Evolutionary conservation across 2,113 vertebrate species (phyloP), one percentile per base, ranked within the genome.

Genomic region (Trogon melanurus): DNA sequence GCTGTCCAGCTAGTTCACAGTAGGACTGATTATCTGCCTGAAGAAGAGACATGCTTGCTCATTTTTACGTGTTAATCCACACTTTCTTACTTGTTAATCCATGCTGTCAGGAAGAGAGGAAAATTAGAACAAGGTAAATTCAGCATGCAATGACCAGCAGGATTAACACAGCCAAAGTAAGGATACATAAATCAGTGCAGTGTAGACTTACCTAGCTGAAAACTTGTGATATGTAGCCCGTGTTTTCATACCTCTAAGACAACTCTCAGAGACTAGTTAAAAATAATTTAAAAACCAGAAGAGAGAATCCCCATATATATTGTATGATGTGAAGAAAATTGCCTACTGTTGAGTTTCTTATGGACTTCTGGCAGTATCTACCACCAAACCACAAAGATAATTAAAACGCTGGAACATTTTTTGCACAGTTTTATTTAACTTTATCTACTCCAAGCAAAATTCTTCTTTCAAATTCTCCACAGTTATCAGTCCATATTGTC

Each of bases 181-280:
- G 61, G 11, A 7, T 20, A 48, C 0, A 0, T 32, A 56, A 41
- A 47, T 13, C 22, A 44, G 9, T 10, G 16, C 34, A 70, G 16
- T 5, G 6, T 51, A 86, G 20, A 22, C 3, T 13, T 56, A 48
- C 3, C 22, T 29, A 78, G 21, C 27, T 84, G 78, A 81, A 76
- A 65, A 76, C 20, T 22, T 54, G 18, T 41, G 34, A 56, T 44
- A 47, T 69, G n/a, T 29, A 87, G 67, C 8, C 8, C 14, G 32
- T 21, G 23, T 30, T 72, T 72, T 89, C 27, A 72, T 27, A 38
- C 32, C 27, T 67, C 23, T 62, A 51, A 61, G 45, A 44, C 8
- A 69, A 66, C 6, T 78, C 36, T 58, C 16, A 65, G 69, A 62
- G 32, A 41, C 4, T 6, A 82, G 36, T 56, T 65, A 47, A 81